A percentile compares a stretch with the other conserved stretches of the same genome.
Conservation (phyloP, 2,113 vertebrate genomes). For the Anseranas semipalmata region DNA sequence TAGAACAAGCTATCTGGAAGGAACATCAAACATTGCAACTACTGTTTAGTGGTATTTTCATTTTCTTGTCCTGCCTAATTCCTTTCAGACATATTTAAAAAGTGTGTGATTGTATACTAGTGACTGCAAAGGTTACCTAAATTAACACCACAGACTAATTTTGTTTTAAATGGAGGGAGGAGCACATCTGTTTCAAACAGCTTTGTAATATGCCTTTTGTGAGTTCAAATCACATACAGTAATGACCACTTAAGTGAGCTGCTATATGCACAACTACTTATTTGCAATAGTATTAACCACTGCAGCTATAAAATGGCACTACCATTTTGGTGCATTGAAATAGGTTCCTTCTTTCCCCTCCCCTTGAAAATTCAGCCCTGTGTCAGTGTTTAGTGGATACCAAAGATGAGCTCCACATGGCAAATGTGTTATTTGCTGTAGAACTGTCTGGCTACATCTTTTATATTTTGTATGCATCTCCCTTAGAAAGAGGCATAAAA, state of each 20-base stretch:
- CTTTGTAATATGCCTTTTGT: background rate
- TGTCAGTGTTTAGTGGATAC: background rate
- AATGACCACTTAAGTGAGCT: background rate
- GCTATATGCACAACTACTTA: background rate
- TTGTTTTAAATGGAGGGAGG: background rate
- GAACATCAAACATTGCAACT: background rate
- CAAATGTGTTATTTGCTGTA: background rate
- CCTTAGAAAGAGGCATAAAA: background rate
- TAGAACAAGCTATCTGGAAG: background rate
- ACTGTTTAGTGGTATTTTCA: background rate
- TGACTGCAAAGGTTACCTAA: background rate
- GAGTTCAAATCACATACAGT: background rate
- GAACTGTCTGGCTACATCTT: background rate
- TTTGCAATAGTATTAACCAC: background rate
- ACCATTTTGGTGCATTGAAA: background rate
- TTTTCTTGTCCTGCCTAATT: background rate
- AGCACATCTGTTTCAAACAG: background rate
- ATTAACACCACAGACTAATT: background rate
- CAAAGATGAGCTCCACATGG: background rate
- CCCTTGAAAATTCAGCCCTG: background rate
- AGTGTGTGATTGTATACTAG: background rate
- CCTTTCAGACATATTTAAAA: background rate
- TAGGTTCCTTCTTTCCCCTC: background rate
- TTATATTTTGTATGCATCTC: background rate
- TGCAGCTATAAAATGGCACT: background rate